Base-by-base conservation (phyloP, 35 echinoderm and acorn worm genomes). In the Apostichopus japonicus region DNA sequence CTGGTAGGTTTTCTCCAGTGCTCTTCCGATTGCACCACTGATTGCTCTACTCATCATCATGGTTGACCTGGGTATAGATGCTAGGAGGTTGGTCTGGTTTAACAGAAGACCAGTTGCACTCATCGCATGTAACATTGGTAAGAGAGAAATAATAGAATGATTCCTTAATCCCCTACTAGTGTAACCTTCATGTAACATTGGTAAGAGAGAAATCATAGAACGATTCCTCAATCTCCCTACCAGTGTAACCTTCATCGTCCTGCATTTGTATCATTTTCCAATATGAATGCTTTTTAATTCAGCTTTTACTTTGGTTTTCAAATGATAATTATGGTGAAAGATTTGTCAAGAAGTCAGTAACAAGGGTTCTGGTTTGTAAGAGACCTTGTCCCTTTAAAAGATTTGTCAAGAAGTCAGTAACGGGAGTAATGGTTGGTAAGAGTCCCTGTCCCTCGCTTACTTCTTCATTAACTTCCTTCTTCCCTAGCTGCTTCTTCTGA, bases 31-130 rank as follows among this genome's bases (percentile, higher is more conserved):
- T 8, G 97, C 97, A 55, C 97, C 97, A 4, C 79, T 99, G 59
- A 99, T 99, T 25, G 95, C 95, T 53, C 77, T 99, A 59, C 57
- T 92, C 6, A 88, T 96, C 1, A 71, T 96, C 11, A 78, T 99
- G n/a, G 65, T 96, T 61, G 97, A 99, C 62, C 90, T 99, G 53
- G 87, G 93, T 23, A 91, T 99, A 56, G 97, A 99, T 96, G 95
- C 95, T 7, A 93, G 80, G 55, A 91, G 97, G 55, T 56, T 99
- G 24, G 59, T 99, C 73, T 99, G 97, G 97, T 96, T 99, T 51
- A 99, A 99, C 88, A 90, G 92, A 62, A 81, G 97, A 87, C 97
- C 97, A 56, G 89, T 99, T 1, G 93, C 93, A 10, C 92, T 96
- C 21, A 96, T 99, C 19, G 86, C 97, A 77, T 84, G 86, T 82